Percentiles rank a stretch among this genome's conserved stretches.
Evolutionary conservation across 1,140 invertebrate genomes (phyloP).

Genomic region (Bombus affinis): DNA sequence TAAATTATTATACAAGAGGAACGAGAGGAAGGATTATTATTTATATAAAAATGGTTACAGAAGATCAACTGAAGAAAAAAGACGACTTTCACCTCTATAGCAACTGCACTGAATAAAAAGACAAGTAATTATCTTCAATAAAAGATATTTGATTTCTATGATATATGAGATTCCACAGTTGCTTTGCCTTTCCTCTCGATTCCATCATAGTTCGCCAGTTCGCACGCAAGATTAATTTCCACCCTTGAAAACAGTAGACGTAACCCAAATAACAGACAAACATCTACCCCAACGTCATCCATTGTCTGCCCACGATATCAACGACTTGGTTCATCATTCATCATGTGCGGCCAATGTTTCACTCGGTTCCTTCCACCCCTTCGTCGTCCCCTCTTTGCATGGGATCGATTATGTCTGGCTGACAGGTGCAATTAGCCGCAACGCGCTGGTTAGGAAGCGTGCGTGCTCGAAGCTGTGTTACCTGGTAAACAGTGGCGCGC

Average conservation of each 20-base stretch:
- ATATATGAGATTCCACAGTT: not conserved
- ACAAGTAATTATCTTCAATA: not conserved
- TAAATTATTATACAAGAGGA: too few relatives aligned
- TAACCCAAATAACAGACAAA: slow-evolving; percentile 23
- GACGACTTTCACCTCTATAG: not conserved
- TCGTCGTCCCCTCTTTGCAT: slow-evolving; percentile 13
- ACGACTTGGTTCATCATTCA: slow-evolving; percentile 14
- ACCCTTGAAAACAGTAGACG: slow-evolving; percentile 41
- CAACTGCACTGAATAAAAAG: not conserved
- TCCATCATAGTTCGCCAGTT: not conserved
- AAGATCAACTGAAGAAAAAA: not conserved
- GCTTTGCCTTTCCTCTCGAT: not conserved
- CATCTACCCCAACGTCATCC: not conserved
- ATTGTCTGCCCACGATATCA: not conserved
- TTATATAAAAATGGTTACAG: not conserved
- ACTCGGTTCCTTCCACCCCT: slow-evolving; percentile 1
- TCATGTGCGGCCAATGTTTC: not conserved
- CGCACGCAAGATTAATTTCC: slow-evolving; percentile 53
- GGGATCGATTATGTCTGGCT: slow-evolving; percentile 55
- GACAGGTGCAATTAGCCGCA: slow-evolving; percentile 63
- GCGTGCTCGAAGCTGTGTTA: slow-evolving; percentile 6
- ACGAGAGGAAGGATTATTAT: not conserved
- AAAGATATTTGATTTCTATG: not conserved
- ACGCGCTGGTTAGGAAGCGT: slow-evolving; percentile 39
- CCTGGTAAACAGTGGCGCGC: slow-evolving; percentile 26